Evolutionary conservation across 1,140 invertebrate species (phyloP).

Genomic region (Nomia melanderi): DNA sequence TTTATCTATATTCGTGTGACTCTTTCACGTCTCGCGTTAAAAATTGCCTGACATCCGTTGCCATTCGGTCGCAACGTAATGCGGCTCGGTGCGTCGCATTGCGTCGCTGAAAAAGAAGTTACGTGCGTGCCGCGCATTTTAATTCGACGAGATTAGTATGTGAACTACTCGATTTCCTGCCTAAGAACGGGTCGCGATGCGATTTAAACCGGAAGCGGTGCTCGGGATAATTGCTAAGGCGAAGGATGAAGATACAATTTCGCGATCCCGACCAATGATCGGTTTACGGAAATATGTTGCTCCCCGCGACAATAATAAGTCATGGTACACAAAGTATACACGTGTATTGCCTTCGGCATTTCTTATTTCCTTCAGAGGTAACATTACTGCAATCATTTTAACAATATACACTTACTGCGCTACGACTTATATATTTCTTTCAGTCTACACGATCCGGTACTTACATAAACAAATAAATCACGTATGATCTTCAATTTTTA

Average conservation of each 20-base stretch:
- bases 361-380: too few relatives aligned
- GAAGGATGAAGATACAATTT: conserved; percentile 22
- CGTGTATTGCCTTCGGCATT: too few relatives aligned
- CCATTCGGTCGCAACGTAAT: background rate
- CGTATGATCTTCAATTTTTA: too few relatives aligned
- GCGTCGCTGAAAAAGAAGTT: conserved; percentile 30
- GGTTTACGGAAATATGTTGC: background rate
- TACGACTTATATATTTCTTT: too few relatives aligned
- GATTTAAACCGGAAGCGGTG: conserved; percentile 30
- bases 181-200: conserved; percentile 4
- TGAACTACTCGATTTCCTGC: conserved; percentile 34
- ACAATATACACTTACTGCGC: too few relatives aligned
- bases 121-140: conserved; percentile 11
- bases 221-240: conserved; percentile 23
- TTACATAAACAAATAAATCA: too few relatives aligned
- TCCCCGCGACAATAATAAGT: background rate
- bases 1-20: too few relatives aligned
- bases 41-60: background rate
- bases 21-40: background rate
- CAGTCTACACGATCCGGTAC: too few relatives aligned
- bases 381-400: too few relatives aligned
- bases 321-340: background rate
- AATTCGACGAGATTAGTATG: conserved; percentile 37
- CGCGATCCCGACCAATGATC: background rate
- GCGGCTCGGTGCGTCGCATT: conserved; percentile 23